These are phyloP conservation scores for Phorcus lineatus DNA, from an alignment of 2,888 invertebrate genomes.

Conservation along the genomic window DNA sequence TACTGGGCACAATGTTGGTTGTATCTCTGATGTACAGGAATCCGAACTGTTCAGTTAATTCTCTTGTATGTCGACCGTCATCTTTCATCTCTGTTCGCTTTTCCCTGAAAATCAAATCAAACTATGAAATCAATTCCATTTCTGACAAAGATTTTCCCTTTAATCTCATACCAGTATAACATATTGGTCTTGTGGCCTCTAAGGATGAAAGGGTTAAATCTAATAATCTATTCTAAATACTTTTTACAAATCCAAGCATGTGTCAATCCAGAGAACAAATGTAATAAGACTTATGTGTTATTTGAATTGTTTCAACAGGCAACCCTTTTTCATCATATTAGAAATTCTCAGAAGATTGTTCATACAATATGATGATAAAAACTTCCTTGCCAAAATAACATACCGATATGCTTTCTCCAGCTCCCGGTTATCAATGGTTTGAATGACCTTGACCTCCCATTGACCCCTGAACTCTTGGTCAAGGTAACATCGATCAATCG, in stretches of 20 bases:
- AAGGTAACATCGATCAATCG: conserved; percentile 52
- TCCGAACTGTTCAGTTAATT: conserved; percentile 57
- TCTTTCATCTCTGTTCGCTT: conserved; percentile 63
- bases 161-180: no score
- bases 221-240: no score
- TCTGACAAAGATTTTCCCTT: no score
- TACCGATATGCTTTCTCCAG: conserved; percentile 60
- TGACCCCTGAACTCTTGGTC: conserved; percentile 49
- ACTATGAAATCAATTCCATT: no score
- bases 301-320: no score
- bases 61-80: conserved; percentile 53
- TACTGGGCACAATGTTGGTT: conserved; percentile 31
- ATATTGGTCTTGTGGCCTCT: not conserved
- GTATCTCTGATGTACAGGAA: conserved; percentile 47
- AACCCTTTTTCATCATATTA: no score
- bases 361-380: no score
- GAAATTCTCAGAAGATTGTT: no score
- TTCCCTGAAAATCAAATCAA: conserved; percentile 38
- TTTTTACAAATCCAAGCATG: no score
- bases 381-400: not conserved
- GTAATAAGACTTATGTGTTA: no score
- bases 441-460: conserved; percentile 50
- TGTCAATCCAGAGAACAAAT: no score
- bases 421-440: conserved; percentile 55
- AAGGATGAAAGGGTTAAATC: not conserved